Evolutionary conservation across 2,797 vertebrate genomes (phyloP), one percentile per base, ranked within the genome.

Genomic region (Lacerta bilineata): DNA sequence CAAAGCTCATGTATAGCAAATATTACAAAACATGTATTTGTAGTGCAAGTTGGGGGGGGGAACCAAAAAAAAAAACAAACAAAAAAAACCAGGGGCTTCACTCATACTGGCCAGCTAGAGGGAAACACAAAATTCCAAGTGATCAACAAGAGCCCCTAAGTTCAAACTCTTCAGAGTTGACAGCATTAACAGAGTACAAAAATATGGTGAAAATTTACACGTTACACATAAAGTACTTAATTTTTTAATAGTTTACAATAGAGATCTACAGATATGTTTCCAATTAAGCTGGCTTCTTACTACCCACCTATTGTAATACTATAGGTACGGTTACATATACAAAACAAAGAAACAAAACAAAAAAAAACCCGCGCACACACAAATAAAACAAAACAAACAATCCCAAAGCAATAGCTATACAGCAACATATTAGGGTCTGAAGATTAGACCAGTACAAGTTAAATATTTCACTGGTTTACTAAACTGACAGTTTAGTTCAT

Each of bases 191-290:
- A 96, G 95, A 96, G 93, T 96, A 96, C 95, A 95, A 97, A 97
- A 97, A 95, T 95, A 97, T 89, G 95, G 95, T 95, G 95, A 96
- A 96, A 96, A 96, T 97, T 96, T 97, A 97, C 96, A 97, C 94
- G 95, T 97, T 96, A 97, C 95, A 97, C 87, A 91, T 93, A 94
- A 97, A 96, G 96, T 96, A 97, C 89, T 94, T 95, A 95, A 94
- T 95, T 95, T 94, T 97, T 97, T 97, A 95, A 96, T 95, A 95
- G 95, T 96, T 96, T 97, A 95, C 93, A 96, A 96, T 95, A 96
- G 89, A 96, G 94, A 96, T 96, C 96, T 95, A 96, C 95, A 96
- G 96, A 94, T 96, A 95, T 96, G 95, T 96, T 97, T 97, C 96
- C 96, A 97, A 97, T 97, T 96, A 96, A 85, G 94, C 95, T 94